phyloP scores from a whole-genome alignment of 2,797 vertebrate genomes.

The Acipenser oxyrinchus region DNA sequence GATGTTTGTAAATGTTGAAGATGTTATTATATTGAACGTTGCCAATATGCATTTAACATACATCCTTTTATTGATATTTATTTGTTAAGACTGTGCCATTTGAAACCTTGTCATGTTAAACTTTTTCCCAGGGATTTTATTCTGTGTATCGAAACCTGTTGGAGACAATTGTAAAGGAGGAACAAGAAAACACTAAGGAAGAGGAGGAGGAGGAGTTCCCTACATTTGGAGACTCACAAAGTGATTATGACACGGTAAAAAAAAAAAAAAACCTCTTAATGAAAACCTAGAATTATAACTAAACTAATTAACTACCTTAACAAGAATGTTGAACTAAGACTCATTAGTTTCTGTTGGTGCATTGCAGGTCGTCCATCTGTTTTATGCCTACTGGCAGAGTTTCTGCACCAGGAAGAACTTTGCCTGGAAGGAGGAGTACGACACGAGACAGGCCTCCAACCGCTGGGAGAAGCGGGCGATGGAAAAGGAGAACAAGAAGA shows the following conservation, averaged over 20 bases:
- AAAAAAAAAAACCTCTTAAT: neutral
- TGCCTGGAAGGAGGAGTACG: conserved; percentile 93
- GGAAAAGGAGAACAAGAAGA: conserved; percentile 97
- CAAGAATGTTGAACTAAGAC: neutral
- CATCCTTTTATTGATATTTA: no score
- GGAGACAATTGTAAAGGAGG: conserved; percentile 81
- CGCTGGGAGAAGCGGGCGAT: conserved; percentile 96
- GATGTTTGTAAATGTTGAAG: no score
- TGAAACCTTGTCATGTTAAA: neutral
- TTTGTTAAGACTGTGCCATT: no score
- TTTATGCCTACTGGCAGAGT: conserved; percentile 96
- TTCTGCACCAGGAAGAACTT: conserved; percentile 90
- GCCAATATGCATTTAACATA: no score
- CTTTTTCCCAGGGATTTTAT: conserved; percentile 76
- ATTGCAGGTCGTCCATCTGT: conserved; percentile 80
- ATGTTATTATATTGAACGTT: no score
- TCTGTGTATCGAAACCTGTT: conserved; percentile 80
- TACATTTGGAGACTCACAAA: conserved; percentile 79
- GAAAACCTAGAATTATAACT: neutral
- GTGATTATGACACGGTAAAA: conserved; percentile 85
- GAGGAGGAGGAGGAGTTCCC: conserved; percentile 69
- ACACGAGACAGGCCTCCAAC: conserved; percentile 87
- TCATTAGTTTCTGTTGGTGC: no score
- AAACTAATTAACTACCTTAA: neutral
- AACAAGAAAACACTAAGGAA: conserved; percentile 67